Conservation (phyloP, 2,113 vertebrate genomes). For the Pseudorhombus dupliciocellatus region DNA sequence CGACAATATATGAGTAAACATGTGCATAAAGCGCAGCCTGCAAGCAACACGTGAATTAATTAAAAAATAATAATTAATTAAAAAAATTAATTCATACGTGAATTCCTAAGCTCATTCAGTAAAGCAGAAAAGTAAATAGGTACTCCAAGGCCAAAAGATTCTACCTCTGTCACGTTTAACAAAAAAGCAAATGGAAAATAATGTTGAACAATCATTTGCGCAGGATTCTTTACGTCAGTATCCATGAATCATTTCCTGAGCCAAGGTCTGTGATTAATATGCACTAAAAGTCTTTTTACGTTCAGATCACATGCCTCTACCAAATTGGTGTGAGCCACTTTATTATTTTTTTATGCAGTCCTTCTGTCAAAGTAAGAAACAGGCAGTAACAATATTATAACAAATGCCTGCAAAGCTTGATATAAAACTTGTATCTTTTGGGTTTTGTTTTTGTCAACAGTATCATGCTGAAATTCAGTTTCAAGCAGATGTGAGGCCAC, state of each 20-base stretch:
- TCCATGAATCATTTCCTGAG: background rate
- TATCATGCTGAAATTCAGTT: slow-evolving; percentile 5
- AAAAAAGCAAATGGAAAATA: no score
- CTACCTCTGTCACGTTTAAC: background rate
- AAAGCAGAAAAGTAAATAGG: background rate
- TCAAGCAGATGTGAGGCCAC: slow-evolving; percentile 24
- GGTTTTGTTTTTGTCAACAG: slow-evolving; percentile 6
- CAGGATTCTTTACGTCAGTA: background rate
- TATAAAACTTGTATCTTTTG: background rate
- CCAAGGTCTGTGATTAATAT: background rate
- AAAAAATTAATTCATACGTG: background rate
- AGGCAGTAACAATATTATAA: background rate
- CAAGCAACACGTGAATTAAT: no score
- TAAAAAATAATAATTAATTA: no score
- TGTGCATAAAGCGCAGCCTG: no score
- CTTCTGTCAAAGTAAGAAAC: background rate
- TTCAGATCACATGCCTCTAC: no score
- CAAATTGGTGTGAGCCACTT: background rate
- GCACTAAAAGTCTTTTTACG: background rate
- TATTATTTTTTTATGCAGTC: background rate
- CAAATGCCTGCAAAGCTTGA: background rate
- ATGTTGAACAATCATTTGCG: no score
- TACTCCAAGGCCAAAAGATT: background rate
- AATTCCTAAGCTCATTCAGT: no score
- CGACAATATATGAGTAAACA: no score